phyloP scores from a whole-genome alignment of 2,888 invertebrate species.

The Caenorhabditis sp. region DNA sequence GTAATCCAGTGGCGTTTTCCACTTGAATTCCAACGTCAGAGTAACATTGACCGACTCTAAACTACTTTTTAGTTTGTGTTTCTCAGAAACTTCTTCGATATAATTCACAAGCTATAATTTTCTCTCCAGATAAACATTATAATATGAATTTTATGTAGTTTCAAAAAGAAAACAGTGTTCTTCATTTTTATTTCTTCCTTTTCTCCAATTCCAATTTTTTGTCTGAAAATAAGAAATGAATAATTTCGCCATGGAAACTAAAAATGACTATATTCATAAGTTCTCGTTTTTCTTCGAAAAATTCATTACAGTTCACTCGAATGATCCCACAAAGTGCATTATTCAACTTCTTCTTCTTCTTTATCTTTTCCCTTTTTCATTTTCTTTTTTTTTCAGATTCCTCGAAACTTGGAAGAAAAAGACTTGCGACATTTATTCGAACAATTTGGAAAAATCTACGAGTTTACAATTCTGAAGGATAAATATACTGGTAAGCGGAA shows the following conservation, averaged over 20 bases:
- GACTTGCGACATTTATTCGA: constrained; percentile 89
- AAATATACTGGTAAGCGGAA: constrained; percentile 79
- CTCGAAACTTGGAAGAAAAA: constrained; percentile 86
- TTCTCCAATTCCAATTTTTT: not conserved
- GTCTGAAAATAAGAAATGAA: not conserved
- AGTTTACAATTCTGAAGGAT: constrained; percentile 91
- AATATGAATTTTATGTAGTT: too few species aligned
- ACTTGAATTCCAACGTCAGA: too few species aligned
- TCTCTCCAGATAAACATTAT: too few species aligned
- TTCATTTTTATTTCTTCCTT: not conserved
- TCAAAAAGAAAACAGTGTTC: too few species aligned
- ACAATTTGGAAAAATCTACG: constrained; percentile 90
- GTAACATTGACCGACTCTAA: too few species aligned
- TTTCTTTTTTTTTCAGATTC: constrained; percentile 78
- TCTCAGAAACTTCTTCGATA: too few species aligned
- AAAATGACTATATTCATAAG: not conserved
- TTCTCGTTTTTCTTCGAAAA: not conserved
- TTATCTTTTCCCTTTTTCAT: not conserved
- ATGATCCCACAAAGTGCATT: not conserved
- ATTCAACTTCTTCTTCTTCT: too few species aligned
- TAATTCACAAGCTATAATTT: too few species aligned
- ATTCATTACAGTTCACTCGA: not conserved
- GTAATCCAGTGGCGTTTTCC: too few species aligned
- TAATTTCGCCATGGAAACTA: not conserved
- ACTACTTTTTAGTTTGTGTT: too few species aligned